These are phyloP conservation scores for Tarsius wallacei DNA, from an alignment of 2,797 vertebrate species.

Conservation along the genomic window DNA sequence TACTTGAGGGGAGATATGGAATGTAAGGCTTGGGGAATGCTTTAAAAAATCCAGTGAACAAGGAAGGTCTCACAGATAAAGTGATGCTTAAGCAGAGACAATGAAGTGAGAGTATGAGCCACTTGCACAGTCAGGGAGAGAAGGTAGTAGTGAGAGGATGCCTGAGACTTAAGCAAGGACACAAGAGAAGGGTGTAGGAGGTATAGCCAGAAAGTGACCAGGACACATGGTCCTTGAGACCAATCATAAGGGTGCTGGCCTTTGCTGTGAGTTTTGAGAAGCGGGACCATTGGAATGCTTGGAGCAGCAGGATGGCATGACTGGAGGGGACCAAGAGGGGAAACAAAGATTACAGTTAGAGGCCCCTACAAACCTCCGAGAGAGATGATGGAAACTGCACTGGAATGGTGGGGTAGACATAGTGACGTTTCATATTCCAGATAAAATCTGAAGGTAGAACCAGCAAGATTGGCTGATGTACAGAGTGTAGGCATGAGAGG, in stretches of 20 bases:
- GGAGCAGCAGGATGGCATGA: fast-evolving
- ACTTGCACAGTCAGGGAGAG: neutral
- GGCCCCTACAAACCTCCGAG: too few species aligned
- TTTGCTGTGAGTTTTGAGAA: neutral
- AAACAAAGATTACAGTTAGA: neutral
- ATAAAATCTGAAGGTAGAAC: neutral
- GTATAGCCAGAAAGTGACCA: neutral
- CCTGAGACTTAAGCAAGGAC: neutral
- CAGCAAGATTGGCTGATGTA: neutral
- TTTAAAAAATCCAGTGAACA: neutral
- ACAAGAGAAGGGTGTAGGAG: neutral
- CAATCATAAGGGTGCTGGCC: too few species aligned
- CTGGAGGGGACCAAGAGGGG: neutral
- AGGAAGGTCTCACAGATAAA: neutral
- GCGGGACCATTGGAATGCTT: neutral
- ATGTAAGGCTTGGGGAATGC: too few species aligned
- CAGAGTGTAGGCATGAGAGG: neutral
- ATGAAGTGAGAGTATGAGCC: neutral
- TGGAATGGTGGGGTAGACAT: fast-evolving
- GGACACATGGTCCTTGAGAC: fast-evolving
- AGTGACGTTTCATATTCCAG: too few species aligned
- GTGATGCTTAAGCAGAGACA: neutral
- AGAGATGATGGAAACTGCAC: neutral
- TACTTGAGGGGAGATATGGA: neutral
- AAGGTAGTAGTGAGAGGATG: neutral